Base-by-base conservation (phyloP, 2,113 vertebrate species). In the Tauraco erythrolophus region DNA sequence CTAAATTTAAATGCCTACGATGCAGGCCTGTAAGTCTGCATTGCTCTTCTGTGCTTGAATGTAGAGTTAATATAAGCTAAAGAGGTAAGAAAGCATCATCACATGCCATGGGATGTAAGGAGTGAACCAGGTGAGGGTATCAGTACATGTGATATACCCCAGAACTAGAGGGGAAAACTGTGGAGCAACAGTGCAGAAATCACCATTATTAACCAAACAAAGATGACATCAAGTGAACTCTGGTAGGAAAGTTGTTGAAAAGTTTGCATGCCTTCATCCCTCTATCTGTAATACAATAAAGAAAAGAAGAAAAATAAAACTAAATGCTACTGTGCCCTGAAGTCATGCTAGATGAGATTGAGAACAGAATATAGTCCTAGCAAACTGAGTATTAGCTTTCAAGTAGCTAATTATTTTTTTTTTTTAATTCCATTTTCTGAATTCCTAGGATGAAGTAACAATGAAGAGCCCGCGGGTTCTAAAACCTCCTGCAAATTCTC, bases 111-210 rank as follows among this genome's bases (percentile, higher is more conserved):
- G 19, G 7, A 82, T 7, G 33, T 14, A 43, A 64, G 21, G 23
- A 66, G 0, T 45, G 31, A 74, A 18, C 6, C 1, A 21, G 7
- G 2, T 27, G n/a, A 31, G 19, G 6, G 31, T 8, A 31, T 70
- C 43, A 0, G 0, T 61, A 33, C n/a, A 2, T 37, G 25, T 75
- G 41, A 43, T 15, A 22, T 15, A 19, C 11, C 28, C 2, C 13
- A 58, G 16, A 91, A 28, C 23, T 35, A 28, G 53, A 27, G 41
- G 37, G 10, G 53, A 84, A 64, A 92, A 66, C 3, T 30, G 2
- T 31, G 69, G 35, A 72, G 23, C 11, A 57, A 15, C 14, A 85
- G 21, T 54, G 17, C 5, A 72, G 30, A 79, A 89, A 48, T 8
- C 21, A 53, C 18, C 12, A 35, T 18, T 10, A 33, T 60, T 33